Percentiles rank a stretch among this genome's conserved stretches.
phyloP scores from a whole-genome alignment of 2,797 vertebrate genomes.

The Molossus alvarezi region DNA sequence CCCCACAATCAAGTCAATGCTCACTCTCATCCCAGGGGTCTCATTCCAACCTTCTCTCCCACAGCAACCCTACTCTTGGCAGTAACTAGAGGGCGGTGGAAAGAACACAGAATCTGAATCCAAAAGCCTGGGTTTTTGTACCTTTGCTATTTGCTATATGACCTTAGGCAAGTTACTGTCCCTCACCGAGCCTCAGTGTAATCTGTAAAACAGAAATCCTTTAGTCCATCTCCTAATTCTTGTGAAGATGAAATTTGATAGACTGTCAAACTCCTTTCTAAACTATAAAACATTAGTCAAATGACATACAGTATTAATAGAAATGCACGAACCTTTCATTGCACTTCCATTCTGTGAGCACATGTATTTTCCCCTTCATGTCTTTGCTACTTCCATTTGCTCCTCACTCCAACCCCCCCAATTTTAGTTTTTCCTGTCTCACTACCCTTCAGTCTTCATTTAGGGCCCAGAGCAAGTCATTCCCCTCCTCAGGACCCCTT shows the following conservation, averaged over 20 bases:
- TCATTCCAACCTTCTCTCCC: not conserved
- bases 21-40: not conserved
- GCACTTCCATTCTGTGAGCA: not conserved
- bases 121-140: conserved; percentile 4
- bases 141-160: conserved; percentile 30
- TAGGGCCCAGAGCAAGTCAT: not conserved
- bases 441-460: not conserved
- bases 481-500: not conserved
- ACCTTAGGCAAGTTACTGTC: not conserved
- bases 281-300: conserved; percentile 23
- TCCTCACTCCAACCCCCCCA: not conserved
- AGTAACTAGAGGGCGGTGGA: not conserved
- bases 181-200: conserved; percentile 1
- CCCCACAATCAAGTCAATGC: not conserved
- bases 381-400: not conserved
- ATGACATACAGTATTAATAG: not conserved
- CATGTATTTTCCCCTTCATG: not conserved
- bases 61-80: not conserved
- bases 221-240: not conserved
- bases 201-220: conserved; percentile 49
- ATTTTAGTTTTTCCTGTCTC: not conserved
- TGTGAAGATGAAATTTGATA: conserved; percentile 34
- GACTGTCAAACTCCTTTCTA: conserved; percentile 6
- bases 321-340: not conserved
- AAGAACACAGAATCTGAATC: not conserved